Evolutionary conservation across 2,113 vertebrate species (phyloP), one percentile per base, ranked within the genome.

Genomic region (Prinia subflava): DNA sequence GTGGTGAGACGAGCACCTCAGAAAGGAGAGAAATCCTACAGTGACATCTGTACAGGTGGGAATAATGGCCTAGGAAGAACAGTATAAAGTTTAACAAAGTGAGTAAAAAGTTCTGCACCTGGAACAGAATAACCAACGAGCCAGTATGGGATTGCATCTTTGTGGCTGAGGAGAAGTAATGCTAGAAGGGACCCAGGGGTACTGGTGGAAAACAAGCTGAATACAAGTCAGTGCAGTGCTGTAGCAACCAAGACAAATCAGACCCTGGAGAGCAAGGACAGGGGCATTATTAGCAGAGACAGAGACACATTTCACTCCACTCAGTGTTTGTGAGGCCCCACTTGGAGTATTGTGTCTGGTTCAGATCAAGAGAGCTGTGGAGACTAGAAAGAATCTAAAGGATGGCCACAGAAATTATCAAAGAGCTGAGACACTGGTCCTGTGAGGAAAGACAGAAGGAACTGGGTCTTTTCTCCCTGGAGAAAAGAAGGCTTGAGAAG

Each of bases 301-400:
- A 50, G 9, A 42, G 15, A 31, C 35, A n/a, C 4, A 15, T 67
- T 59, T 35, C 10, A 50, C 24, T 57, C 12, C 16, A 15, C 15
- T 41, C 21, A 42, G 25, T 0, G 0, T 33, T 28, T 83, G 2
- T 11, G 18, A 65, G 18, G 37, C 10, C 15, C 3, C 21, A 27
- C 12, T 18, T 73, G 37, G 10, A 33, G 2, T 15, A 37, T 4
- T 44, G 22, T 19, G 18, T 28, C 27, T 33, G 33, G 15, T 33
- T 73, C 52, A 33, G 6, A 19, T 65, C 33, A 37, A 33, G 33
- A 44, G 12, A 44, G 3, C 7, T 20, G 37, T 28, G 7, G 13
- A 57, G 18, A 57, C 8, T 35, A 28, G 59, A 65, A 42, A 37
- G 15, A 9, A 50, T 57, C 21, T 35, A 50, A 80, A 57, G 27